Evolutionary conservation across 2,797 vertebrate genomes (phyloP), one percentile per base, ranked within the genome.

Genomic region (Paramormyrops hopkinsi): DNA sequence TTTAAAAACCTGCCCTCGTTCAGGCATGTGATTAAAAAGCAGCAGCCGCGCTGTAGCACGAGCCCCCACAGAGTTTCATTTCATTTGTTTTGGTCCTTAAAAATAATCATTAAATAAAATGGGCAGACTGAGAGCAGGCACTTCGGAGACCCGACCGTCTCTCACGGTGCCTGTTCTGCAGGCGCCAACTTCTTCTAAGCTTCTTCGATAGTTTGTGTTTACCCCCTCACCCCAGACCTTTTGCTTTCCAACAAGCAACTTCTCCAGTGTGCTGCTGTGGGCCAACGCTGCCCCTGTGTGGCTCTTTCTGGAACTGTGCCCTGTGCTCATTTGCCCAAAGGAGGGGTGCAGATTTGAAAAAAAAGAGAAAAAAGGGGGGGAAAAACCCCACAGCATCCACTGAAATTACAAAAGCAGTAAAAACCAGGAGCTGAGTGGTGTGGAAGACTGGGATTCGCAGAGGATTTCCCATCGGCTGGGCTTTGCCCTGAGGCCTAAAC

Each of bases 241-340:
- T 53, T 12, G 25, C n/a, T 22, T 51, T 53, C 48, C 33, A 94
- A 92, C 92, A 91, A 92, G 93, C 91, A 90, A 93, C 93, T 95
- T 96, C 94, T 94, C 94, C 76, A 93, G 87, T 88, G 48, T 91
- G 14, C 89, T 88, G 86, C 94, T 93, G 94, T 93, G 95, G 94
- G 90, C 33, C 93, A 91, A 91, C 89, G 51, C 88, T 90, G 88
- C 89, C 86, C 88, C 19, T 2, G 0, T 54, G 53, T 51, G 51
- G 73, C 17, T n/a, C 37, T 33, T 53, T 12, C 22, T 29, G 14
- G 51, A 56, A 86, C 51, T 54, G 51, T 0, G 50, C 79, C 9
- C 41, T 50, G 79, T n/a, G n/a, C 8, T 48, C 41, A 50, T 6
- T 48, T 8, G 79, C 33, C 85, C 3, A 9, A 29, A 69, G 22